Evolutionary conservation across 2,888 invertebrate genomes (phyloP).

Genomic region (Nebria salina): DNA sequence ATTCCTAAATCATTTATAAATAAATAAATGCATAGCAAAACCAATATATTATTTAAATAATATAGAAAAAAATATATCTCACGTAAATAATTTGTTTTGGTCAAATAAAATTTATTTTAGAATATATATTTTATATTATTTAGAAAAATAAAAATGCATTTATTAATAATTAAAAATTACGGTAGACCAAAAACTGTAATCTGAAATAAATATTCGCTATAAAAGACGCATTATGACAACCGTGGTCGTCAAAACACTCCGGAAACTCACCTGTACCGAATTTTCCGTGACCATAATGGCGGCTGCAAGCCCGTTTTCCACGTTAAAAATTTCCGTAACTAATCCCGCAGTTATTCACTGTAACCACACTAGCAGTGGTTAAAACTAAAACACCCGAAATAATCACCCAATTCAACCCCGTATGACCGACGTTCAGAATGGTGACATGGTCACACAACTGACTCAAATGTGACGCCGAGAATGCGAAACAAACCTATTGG

Average conservation of each 20-base stretch:
- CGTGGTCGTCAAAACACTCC: not conserved
- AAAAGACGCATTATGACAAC: not conserved
- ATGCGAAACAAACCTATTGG: conserved; percentile 56
- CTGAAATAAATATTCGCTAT: not conserved
- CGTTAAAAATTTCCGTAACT: not conserved
- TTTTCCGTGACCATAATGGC: conserved; percentile 28
- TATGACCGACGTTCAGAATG: conserved; percentile 20
- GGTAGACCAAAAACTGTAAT: too few relatives aligned
- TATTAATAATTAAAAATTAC: too few relatives aligned
- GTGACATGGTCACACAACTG: conserved; percentile 36
- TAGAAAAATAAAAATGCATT: too few relatives aligned
- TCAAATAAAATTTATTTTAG: too few relatives aligned
- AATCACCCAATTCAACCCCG: not conserved
- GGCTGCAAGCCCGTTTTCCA: not conserved
- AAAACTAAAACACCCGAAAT: not conserved
- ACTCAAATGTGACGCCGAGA: conserved; percentile 52
- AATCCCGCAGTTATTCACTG: not conserved
- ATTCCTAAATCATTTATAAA: too few relatives aligned
- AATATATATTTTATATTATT: too few relatives aligned
- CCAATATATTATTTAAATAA: too few relatives aligned
- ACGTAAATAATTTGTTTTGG: too few relatives aligned
- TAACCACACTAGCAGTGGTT: not conserved
- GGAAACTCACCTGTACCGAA: conserved; percentile 38
- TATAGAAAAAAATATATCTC: too few relatives aligned
- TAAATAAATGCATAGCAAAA: too few relatives aligned